Conservation (phyloP, 64 coral and sea anemone species). For the Pocillopora verrucosa region DNA sequence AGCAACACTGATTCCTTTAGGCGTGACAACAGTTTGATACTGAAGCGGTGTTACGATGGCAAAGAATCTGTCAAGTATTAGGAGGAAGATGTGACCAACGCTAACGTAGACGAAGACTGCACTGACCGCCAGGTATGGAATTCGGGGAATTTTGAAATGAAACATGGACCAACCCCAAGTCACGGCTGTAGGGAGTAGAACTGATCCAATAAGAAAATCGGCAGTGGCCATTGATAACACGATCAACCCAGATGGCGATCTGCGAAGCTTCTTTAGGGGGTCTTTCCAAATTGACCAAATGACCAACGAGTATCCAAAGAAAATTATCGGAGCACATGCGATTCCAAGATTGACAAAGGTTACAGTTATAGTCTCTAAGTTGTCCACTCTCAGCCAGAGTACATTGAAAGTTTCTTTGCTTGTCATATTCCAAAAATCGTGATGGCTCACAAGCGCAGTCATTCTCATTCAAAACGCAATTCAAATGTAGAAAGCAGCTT, state of each 20-base stretch:
- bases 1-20: not conserved
- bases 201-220: conserved; percentile 46
- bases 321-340: conserved; percentile 8
- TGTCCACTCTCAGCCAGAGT: not conserved
- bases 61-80: conserved; percentile 38
- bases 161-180: conserved; percentile 9
- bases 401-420: not conserved
- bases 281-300: conserved; percentile 57
- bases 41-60: conserved; percentile 21
- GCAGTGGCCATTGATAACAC: conserved; percentile 35
- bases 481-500: no score
- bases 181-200: not conserved
- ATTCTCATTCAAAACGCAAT: not conserved
- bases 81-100: conserved; percentile 20
- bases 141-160: not conserved
- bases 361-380: not conserved
- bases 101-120: not conserved
- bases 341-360: not conserved
- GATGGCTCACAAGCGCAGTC: not conserved
- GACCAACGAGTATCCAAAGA: conserved; percentile 26
- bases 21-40: conserved; percentile 27
- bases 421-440: conserved; percentile 13
- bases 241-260: conserved; percentile 37
- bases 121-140: not conserved
- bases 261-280: conserved; percentile 44